These are phyloP conservation scores for Orussus abietinus DNA, from an alignment of 1,140 invertebrate genomes.

Conservation along the genomic window DNA sequence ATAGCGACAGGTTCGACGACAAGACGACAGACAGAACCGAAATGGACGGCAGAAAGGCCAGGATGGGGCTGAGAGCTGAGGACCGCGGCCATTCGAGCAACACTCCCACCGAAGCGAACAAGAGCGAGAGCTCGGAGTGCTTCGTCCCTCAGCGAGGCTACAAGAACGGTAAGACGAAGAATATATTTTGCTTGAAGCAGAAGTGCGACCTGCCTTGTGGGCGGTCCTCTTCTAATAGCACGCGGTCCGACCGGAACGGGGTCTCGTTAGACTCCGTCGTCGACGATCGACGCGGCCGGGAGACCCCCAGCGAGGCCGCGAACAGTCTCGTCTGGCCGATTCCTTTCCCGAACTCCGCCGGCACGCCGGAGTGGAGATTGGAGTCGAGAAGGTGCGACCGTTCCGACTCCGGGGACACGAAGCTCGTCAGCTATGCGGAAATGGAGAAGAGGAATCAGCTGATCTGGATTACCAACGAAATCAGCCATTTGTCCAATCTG, in stretches of 20 bases:
- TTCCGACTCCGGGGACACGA: conserved; percentile 37
- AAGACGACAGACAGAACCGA: conserved; percentile 42
- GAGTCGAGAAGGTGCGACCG: conserved; percentile 30
- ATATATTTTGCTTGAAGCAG: conserved; percentile 31
- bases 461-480: conserved; percentile 55
- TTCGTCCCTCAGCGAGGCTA: conserved; percentile 39
- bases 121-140: conserved; percentile 48
- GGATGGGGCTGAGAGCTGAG: conserved; percentile 44
- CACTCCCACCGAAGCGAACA: conserved; percentile 30
- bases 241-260: conserved; percentile 32
- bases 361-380: conserved; percentile 38
- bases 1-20: conserved; percentile 42
- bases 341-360: too few relatives aligned
- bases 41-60: conserved; percentile 45
- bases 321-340: too few relatives aligned
- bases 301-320: conserved; percentile 39
- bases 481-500: conserved; percentile 52
- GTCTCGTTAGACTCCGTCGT: conserved; percentile 30
- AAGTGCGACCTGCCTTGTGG: conserved; percentile 28
- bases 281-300: conserved; percentile 23
- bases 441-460: conserved; percentile 54
- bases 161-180: conserved; percentile 29
- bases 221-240: conserved; percentile 30
- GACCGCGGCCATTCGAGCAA: conserved; percentile 30
- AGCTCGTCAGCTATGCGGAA: conserved; percentile 45